phyloP scores from a whole-genome alignment of 2,113 vertebrate species.

The Aix galericulata region DNA sequence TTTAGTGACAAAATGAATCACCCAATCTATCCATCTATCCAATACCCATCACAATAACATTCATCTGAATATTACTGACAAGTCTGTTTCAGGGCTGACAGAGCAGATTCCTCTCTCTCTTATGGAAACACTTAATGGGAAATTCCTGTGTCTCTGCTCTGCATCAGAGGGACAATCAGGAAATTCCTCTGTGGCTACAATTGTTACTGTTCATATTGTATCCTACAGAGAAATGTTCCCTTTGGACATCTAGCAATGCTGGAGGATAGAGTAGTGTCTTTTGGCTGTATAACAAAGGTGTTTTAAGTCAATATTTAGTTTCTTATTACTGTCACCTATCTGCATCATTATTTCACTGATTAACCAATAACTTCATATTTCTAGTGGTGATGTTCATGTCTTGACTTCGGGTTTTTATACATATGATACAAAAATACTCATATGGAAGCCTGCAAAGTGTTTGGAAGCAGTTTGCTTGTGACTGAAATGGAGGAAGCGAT shows the following conservation, averaged over 20 bases:
- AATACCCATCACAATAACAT: not conserved
- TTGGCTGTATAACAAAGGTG: not conserved
- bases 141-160: not conserved
- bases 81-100: not conserved
- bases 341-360: not conserved
- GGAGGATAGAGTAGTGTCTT: not conserved
- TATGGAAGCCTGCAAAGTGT: not conserved
- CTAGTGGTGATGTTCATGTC: rapidly evolving
- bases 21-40: not conserved
- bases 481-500: not conserved
- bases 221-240: not conserved
- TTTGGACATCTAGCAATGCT: not conserved
- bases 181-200: not conserved
- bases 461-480: not conserved
- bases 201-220: too few species aligned
- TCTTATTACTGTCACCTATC: not conserved
- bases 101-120: not conserved
- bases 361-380: not conserved
- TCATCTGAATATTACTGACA: not conserved
- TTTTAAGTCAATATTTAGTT: not conserved
- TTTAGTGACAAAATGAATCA: not conserved
- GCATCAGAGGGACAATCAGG: not conserved
- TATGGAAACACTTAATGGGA: not conserved
- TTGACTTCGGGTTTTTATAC: not conserved
- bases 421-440: not conserved